phyloP scores from a whole-genome alignment of 92 coral and sea anemone species.

The Muricea muricata region DNA sequence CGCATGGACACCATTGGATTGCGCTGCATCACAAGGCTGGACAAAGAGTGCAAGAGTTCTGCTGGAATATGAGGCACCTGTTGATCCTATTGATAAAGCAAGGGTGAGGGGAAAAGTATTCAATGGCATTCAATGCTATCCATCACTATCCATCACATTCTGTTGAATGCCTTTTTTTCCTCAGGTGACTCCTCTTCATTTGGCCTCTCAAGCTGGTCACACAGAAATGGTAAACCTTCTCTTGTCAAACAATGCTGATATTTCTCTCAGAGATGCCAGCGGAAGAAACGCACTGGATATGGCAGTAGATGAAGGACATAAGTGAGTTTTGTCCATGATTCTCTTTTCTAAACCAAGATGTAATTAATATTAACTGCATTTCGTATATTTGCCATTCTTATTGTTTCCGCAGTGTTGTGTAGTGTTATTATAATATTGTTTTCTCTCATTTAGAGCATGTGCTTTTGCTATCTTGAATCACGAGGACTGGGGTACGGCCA shows the following conservation, averaged over 20 bases:
- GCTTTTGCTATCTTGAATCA: conserved; percentile 76
- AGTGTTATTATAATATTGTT: too few species aligned
- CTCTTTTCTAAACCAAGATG: too few species aligned
- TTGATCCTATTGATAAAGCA: conserved; percentile 91
- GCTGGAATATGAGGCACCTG: conserved; percentile 89
- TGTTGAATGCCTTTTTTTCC: too few species aligned
- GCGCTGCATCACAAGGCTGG: conserved; percentile 91
- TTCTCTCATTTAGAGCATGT: too few species aligned
- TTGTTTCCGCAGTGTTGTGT: too few species aligned
- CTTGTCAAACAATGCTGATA: conserved; percentile 76
- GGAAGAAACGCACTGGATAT: conserved; percentile 95
- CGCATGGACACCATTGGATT: conserved; percentile 95
- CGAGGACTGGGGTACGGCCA: conserved; percentile 84
- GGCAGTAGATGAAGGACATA: conserved; percentile 88
- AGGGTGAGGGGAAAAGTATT: too few species aligned
- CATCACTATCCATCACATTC: too few species aligned
- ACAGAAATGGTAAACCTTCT: conserved; percentile 76
- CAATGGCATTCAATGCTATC: too few species aligned
- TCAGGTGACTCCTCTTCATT: conserved; percentile 91
- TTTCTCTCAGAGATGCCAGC: conserved; percentile 75
- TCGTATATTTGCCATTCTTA: too few species aligned
- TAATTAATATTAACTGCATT: too few species aligned
- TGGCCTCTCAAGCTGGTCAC: conserved; percentile 88
- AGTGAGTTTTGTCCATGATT: conserved; percentile 66
- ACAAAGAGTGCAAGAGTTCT: conserved; percentile 75